Conservation (phyloP, 2,113 vertebrate genomes). For the Entomyzon cyanotis region DNA sequence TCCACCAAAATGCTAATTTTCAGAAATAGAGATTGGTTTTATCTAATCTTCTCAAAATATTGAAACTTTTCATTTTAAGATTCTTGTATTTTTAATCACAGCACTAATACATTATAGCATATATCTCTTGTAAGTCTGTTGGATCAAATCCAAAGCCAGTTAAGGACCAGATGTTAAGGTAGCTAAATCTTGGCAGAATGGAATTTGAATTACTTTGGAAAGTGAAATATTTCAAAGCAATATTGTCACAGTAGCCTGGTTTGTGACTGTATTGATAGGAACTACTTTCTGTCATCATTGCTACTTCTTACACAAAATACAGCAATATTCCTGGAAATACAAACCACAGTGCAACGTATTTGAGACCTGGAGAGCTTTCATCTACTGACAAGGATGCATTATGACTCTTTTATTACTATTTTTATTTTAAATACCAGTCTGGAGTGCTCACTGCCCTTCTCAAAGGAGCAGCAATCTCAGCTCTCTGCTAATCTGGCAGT, state of each 20-base stretch:
- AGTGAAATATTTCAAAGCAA: background rate
- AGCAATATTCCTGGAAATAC: background rate
- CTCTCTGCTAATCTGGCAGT: background rate
- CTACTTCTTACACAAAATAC: background rate
- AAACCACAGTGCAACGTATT: background rate
- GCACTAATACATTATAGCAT: background rate
- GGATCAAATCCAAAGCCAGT: background rate
- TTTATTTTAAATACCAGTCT: background rate
- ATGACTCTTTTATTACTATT: background rate
- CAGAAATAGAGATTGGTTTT: background rate
- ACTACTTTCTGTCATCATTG: background rate
- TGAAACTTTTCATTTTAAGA: background rate
- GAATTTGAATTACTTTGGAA: background rate
- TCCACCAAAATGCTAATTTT: background rate
- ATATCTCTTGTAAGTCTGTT: accelerated
- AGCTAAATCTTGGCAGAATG: background rate
- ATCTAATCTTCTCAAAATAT: background rate
- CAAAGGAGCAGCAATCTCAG: background rate
- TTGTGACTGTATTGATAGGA: background rate
- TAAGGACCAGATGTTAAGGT: background rate
- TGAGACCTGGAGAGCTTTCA: background rate
- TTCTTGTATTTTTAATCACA: background rate
- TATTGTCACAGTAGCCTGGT: background rate
- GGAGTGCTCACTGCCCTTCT: background rate
- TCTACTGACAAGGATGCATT: background rate